A percentile compares a stretch with the other conserved stretches of the same genome.
phyloP scores from a whole-genome alignment of 2,888 invertebrate species.

The Drosophila limbata region DNA sequence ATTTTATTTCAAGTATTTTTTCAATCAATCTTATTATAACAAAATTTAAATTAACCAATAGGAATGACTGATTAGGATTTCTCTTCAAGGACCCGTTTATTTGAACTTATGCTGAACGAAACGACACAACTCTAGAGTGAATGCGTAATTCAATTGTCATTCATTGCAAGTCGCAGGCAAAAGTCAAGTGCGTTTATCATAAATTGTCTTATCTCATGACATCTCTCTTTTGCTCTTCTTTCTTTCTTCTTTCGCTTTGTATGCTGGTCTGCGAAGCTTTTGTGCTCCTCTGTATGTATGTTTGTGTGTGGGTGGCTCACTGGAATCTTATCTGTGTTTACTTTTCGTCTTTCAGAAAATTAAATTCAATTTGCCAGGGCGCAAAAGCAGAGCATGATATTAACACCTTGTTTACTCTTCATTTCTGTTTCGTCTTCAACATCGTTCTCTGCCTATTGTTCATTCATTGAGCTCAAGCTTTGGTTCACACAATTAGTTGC shows the following conservation, averaged over 20 bases:
- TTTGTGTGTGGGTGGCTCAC: conserved; percentile 33
- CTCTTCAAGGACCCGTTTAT: no score
- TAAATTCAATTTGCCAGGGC: conserved; percentile 67
- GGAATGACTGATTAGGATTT: not conserved
- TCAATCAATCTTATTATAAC: not conserved
- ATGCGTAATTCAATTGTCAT: conserved; percentile 54
- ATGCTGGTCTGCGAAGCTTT: conserved; percentile 53
- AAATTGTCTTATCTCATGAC: conserved; percentile 60
- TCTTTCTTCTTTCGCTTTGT: conserved; percentile 43
- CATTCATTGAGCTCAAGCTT: conserved; percentile 13
- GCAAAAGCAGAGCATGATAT: conserved; percentile 58
- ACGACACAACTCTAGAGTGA: not conserved
- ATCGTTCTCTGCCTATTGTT: conserved; percentile 7
- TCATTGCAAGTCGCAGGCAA: conserved; percentile 52
- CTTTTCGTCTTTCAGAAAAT: conserved; percentile 42
- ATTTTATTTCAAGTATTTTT: no score
- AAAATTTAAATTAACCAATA: not conserved
- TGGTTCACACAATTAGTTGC: conserved; percentile 67
- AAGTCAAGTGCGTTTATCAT: conserved; percentile 73
- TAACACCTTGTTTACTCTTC: conserved; percentile 75
- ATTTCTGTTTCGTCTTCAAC: conserved; percentile 19
- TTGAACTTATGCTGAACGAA: not conserved
- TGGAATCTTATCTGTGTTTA: conserved; percentile 67
- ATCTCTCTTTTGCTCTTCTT: conserved; percentile 30
- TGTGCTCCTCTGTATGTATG: conserved; percentile 10